Evolutionary conservation across 2,113 vertebrate genomes (phyloP).

Genomic region (Carlito syrichta): DNA sequence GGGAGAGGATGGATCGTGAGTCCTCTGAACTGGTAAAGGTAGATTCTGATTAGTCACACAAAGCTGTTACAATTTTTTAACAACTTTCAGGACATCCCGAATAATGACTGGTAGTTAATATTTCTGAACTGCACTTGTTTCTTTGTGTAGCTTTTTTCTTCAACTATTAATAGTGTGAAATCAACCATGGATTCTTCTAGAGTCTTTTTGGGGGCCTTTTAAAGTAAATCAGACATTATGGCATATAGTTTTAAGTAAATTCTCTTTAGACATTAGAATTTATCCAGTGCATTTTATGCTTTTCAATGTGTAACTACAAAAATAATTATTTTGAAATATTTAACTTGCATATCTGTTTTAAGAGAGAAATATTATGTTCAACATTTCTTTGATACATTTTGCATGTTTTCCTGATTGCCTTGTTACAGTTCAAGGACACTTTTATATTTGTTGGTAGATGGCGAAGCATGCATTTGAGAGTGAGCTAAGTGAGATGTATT

Average conservation of each 20-base stretch:
- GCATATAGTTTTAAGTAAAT: neutral
- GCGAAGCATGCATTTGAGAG: neutral
- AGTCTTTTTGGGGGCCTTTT: neutral
- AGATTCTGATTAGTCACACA: neutral
- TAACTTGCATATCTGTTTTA: neutral
- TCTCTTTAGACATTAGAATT: neutral
- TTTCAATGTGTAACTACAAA: neutral
- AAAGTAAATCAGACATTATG: neutral
- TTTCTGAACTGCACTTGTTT: neutral
- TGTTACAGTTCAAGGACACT: neutral
- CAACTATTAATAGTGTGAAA: neutral
- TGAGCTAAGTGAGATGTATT: neutral
- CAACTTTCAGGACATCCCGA: neutral
- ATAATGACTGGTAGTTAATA: neutral
- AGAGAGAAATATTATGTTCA: neutral
- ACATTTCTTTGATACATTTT: neutral
- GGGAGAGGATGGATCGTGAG: neutral
- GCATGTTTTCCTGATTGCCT: neutral
- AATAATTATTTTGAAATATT: neutral
- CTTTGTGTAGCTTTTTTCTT: neutral
- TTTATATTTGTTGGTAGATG: neutral
- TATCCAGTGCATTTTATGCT: neutral
- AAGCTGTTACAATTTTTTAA: neutral
- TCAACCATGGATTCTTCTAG: neutral
- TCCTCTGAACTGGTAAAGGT: neutral